These are phyloP conservation scores for Anolis carolinensis DNA, from an alignment of 2,113 vertebrate genomes.

Conservation along the genomic window DNA sequence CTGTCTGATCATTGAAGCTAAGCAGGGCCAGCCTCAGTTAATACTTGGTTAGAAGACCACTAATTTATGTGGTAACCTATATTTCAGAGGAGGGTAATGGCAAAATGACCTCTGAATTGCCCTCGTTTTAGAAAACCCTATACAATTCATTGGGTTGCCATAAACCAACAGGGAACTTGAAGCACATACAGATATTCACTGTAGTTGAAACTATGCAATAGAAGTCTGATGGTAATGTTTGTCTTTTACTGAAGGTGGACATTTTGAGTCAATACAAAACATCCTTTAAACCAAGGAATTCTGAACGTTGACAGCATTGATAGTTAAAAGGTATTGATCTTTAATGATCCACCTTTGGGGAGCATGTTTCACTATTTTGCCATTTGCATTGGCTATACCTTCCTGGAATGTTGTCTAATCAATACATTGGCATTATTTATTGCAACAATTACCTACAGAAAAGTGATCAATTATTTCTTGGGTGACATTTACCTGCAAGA, in stretches of 20 bases:
- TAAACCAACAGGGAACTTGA: too few relatives aligned
- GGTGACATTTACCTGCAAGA: rapidly evolving
- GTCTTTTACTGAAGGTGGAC: neutral
- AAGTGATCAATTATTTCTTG: neutral
- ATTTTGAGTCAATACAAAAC: neutral
- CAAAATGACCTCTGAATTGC: too few relatives aligned
- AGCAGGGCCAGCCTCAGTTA: too few relatives aligned
- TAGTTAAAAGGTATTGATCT: neutral
- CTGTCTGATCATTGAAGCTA: too few relatives aligned
- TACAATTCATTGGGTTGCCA: too few relatives aligned
- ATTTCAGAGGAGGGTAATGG: too few relatives aligned
- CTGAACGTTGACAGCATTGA: neutral
- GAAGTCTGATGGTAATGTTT: too few relatives aligned
- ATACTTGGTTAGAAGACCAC: too few relatives aligned
- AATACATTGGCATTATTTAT: neutral
- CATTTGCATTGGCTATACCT: neutral
- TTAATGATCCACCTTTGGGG: neutral
- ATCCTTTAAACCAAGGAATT: neutral
- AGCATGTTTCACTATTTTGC: neutral
- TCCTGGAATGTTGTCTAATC: neutral
- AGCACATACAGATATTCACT: too few relatives aligned
- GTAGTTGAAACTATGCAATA: too few relatives aligned
- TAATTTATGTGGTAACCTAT: too few relatives aligned
- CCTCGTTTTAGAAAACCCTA: too few relatives aligned
- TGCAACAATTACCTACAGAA: neutral